Evolutionary conservation across 2,113 vertebrate genomes (phyloP).

Genomic region (Todiramphus saurophagus): DNA sequence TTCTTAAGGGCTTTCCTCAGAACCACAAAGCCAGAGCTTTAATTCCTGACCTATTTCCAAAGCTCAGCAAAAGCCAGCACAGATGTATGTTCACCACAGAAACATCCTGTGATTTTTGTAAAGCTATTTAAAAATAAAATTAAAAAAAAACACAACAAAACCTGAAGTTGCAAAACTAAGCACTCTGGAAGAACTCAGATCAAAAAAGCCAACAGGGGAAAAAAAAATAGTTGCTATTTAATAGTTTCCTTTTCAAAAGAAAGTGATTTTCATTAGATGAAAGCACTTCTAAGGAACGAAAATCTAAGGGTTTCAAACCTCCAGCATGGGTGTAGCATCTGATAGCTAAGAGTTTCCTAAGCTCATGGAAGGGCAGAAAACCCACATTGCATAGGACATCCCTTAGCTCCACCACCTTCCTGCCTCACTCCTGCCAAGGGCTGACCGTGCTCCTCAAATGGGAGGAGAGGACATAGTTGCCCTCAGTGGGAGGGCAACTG

Average conservation of each 20-base stretch:
- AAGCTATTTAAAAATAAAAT: background rate
- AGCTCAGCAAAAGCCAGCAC: slow-evolving; percentile 55
- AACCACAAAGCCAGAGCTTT: slow-evolving; percentile 53
- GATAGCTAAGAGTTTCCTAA: background rate
- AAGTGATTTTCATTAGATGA: background rate
- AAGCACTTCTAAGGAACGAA: background rate
- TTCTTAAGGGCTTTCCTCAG: slow-evolving; percentile 52
- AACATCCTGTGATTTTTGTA: slow-evolving; percentile 35
- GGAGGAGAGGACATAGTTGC: fast-evolving
- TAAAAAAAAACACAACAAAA: background rate
- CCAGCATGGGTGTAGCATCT: background rate
- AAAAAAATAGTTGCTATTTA: background rate
- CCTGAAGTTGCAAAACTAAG: slow-evolving; percentile 31
- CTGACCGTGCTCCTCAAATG: background rate
- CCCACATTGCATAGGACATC: background rate
- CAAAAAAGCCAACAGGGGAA: background rate
- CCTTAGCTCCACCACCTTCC: background rate
- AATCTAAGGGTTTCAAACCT: background rate
- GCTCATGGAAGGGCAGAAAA: background rate
- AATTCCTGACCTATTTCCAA: slow-evolving; percentile 71
- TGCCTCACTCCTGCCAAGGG: background rate
- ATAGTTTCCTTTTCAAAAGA: background rate
- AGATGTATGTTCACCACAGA: slow-evolving; percentile 55
- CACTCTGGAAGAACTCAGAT: slow-evolving; percentile 6
- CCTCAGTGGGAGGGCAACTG: fast-evolving